Base-by-base conservation (phyloP, 2,888 invertebrate genomes). In the Nephrotoma flavescens region DNA sequence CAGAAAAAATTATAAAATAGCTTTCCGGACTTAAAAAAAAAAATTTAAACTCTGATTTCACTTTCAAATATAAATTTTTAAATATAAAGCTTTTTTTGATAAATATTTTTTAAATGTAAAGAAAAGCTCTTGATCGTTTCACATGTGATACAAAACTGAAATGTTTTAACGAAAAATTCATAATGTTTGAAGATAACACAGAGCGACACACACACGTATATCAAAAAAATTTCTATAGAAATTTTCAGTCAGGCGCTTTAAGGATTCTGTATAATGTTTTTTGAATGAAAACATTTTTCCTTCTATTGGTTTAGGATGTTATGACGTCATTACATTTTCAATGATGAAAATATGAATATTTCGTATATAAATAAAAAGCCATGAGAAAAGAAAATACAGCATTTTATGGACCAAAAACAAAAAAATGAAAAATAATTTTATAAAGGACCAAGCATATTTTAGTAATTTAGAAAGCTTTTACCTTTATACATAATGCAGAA, bases 261-360 rank as follows among this genome's bases (percentile, higher is more conserved):
- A 52, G 41, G 52, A 52, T 52, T 86, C 86, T 86, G 86, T 52
- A 57, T 85, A 42, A 85, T 57, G 86, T 86, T 86, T 86, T 52
- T 86, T 86, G 86, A 86, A 86, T 86, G 86, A 52, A 86, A 45
- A 45, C 42, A 45, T 86, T 41, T 52, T 86, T 15, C 42, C n/a
- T 86, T 45, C 45, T 84, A 85, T 86, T 86, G 86, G 52, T 57
- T 52, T 52, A 86, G 57, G 44, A 86, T 86, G 12, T 86, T 52
- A 57, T 86, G 86, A 86, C 86, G 86, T 86, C 86, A 86, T 57
- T 86, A 52, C 44, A 85, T 85, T 85, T 85, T 85, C 42, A 84
- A 42, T 71, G 71, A 71, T 71, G 9, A 71, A 71, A 71, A 71
- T 71, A 11, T 71, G 71, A 31, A 71, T 31, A 71, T 71, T 31